These are phyloP conservation scores for Enoplosus armatus DNA, from an alignment of 2,797 vertebrate species.

Conservation along the genomic window DNA sequence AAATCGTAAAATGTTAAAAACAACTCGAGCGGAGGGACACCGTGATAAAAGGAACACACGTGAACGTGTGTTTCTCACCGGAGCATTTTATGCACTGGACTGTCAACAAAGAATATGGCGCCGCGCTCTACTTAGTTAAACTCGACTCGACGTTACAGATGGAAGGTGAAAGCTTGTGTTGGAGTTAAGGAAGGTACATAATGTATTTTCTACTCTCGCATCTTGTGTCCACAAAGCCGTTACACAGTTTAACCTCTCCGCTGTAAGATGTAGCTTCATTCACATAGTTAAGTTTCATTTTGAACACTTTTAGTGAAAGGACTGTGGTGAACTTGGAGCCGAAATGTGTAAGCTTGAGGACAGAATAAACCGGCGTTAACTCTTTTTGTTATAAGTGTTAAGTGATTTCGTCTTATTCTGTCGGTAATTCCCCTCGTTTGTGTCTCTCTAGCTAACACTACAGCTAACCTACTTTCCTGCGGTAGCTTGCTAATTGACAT, in stretches of 20 bases:
- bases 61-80: slow-evolving; percentile 52
- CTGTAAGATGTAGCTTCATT: neutral
- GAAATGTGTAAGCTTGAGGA: neutral
- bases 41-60: neutral
- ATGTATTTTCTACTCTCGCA: accelerated
- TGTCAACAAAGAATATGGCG: slow-evolving; percentile 79
- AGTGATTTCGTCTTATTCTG: neutral
- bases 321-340: neutral
- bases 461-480: slow-evolving; percentile 13
- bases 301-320: neutral
- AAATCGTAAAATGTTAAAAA: neutral
- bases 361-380: neutral
- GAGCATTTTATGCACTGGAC: slow-evolving; percentile 61
- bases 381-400: neutral
- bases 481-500: neutral
- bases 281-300: neutral
- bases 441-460: neutral
- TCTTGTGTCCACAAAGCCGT: accelerated
- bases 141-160: neutral
- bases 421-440: accelerated
- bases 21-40: neutral
- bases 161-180: slow-evolving; percentile 12
- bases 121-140: neutral
- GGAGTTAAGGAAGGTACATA: slow-evolving; percentile 34
- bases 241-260: accelerated